Percentiles rank a stretch among this genome's conserved stretches.
Conservation (phyloP, 2,888 invertebrate genomes). For the Chrysotoxum bicinctum region DNA sequence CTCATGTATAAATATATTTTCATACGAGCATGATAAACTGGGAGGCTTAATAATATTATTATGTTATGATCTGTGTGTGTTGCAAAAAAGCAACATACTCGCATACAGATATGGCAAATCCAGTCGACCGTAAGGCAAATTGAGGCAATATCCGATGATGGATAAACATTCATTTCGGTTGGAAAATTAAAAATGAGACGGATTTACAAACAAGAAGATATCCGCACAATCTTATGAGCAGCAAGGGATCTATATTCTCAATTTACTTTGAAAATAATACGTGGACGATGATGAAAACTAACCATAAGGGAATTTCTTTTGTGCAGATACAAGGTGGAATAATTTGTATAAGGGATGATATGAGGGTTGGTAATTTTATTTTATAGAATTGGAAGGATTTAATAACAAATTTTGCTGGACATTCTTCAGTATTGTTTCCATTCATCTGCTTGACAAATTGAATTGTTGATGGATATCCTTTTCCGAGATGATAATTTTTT, state of each 20-base stretch:
- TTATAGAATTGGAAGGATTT: neutral
- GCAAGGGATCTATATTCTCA: neutral
- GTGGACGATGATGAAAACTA: conserved; percentile 15
- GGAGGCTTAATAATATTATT: conserved; percentile 16
- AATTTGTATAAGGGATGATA: conserved; percentile 9
- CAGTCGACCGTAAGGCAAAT: conserved; percentile 49
- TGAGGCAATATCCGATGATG: conserved; percentile 63
- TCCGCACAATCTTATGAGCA: neutral
- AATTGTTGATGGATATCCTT: neutral
- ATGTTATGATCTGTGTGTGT: conserved; percentile 20
- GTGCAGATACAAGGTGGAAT: conserved; percentile 4
- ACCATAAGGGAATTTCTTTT: conserved; percentile 8
- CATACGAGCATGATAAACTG: conserved; percentile 13
- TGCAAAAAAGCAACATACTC: neutral
- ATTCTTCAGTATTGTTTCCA: neutral
- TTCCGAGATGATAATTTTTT: neutral
- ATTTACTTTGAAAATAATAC: conserved; percentile 17
- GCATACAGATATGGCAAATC: conserved; percentile 5
- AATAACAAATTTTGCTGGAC: conserved; percentile 4
- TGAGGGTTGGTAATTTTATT: neutral
- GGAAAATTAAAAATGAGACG: conserved; percentile 69
- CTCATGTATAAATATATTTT: neutral
- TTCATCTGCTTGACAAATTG: conserved; percentile 11
- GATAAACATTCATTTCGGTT: conserved; percentile 61
- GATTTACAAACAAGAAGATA: conserved; percentile 29